Base-by-base conservation (phyloP, 2,797 vertebrate genomes). In the Spinus pinus region DNA sequence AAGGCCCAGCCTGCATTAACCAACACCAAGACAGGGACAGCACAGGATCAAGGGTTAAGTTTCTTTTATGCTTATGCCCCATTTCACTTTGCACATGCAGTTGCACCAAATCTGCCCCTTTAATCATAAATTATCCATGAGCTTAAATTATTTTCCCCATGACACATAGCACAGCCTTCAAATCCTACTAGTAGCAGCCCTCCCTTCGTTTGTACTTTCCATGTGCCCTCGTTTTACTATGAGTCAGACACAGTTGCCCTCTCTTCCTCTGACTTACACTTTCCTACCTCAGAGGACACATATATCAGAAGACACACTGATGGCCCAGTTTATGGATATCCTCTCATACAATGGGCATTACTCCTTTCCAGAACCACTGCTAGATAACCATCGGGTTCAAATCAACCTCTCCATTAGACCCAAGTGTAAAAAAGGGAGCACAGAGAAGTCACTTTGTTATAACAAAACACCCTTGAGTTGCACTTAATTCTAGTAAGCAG, bases 231-330 rank as follows among this genome's bases (percentile, higher is more conserved):
- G 0, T 85, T 95, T 96, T 73, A 81, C 73, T 84, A 31, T 94
- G 71, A 90, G 67, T 88, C 86, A 93, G 62, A 80, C 54, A 65
- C n/a, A 9, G 56, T 95, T 95, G 75, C 83, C 81, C 81, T 95
- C 82, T 94, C 80, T 87, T 94, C 78, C 83, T 89, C 53, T 88
- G 91, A 93, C 84, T 87, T 92, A 90, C 58, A 71, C 58, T 93
- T 94, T 84, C 82, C 88, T 93, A 66, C 80, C 88, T 91, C 88
- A 89, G 71, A 93, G 81, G 86, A 84, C 80, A 61, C 15, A 7
- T 46, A 6, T 88, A 95, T 91, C 84, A 87, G 72, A 53, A 81
- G 91, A n/a, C 67, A 51, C 13, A 81, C 72, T 61, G 72, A 71
- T 65, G 42, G 67, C 66, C 87, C 74, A 46, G 50, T 81, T 91